Evolutionary conservation across 2,113 vertebrate species (phyloP).

Genomic region (Thalassarche chlororhynchos): DNA sequence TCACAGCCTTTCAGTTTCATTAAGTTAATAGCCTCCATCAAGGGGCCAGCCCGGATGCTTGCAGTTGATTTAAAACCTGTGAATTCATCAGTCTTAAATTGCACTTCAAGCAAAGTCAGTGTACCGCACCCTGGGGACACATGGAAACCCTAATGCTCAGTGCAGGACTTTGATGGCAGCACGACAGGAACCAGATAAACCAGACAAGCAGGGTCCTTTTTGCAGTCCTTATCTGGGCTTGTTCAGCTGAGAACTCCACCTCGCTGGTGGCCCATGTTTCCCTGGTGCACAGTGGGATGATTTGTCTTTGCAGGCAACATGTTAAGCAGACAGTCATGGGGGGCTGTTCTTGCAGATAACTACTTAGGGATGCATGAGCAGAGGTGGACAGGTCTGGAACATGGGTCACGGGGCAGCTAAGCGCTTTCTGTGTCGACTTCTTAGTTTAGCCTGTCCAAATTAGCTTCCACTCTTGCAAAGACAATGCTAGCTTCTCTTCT

Average conservation of each 20-base stretch:
- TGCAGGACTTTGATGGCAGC: neutral
- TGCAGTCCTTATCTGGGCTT: neutral
- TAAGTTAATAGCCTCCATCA: conserved; percentile 60
- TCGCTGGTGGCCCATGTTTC: accelerated
- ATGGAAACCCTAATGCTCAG: neutral
- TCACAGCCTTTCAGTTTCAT: conserved; percentile 59
- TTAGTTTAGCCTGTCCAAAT: neutral
- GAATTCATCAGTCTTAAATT: conserved; percentile 61
- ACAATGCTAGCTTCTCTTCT: neutral
- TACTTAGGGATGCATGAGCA: neutral
- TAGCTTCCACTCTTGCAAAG: neutral
- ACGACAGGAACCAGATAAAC: neutral
- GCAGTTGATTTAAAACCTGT: conserved; percentile 60
- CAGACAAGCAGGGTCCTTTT: neutral
- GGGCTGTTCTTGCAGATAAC: neutral
- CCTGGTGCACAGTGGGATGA: neutral
- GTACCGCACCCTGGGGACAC: neutral
- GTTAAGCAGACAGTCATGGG: neutral
- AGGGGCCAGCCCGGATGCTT: conserved; percentile 33
- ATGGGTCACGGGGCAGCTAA: neutral
- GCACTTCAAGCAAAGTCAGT: conserved; percentile 33
- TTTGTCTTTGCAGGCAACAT: neutral
- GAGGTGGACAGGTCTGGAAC: neutral
- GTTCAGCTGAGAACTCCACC: neutral
- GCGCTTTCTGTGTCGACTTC: neutral